Conservation (phyloP, 2,797 vertebrate genomes). For the Acestrorhynchus altus region DNA sequence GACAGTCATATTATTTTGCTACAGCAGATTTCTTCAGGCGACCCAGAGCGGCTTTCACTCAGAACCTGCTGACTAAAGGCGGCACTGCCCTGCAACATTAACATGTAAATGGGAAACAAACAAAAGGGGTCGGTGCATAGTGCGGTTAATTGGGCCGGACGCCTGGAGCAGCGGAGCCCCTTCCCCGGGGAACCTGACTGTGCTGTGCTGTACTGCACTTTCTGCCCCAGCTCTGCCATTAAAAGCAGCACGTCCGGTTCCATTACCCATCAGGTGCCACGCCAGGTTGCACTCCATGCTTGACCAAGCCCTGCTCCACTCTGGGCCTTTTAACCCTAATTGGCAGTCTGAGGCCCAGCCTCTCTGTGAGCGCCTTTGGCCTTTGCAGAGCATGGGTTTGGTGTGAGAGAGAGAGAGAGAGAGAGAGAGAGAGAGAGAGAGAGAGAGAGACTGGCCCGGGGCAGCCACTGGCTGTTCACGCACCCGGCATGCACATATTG, state of each 20-base stretch:
- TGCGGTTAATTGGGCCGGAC: constrained; percentile 55
- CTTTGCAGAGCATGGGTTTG: background rate
- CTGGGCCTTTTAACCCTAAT: constrained; percentile 60
- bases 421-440: background rate
- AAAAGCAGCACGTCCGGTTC: constrained; percentile 60
- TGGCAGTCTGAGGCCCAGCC: constrained; percentile 53
- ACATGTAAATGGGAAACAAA: constrained; percentile 66
- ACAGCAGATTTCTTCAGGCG: background rate
- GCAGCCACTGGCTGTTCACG: background rate
- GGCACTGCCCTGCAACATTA: constrained; percentile 62
- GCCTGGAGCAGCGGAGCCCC: constrained; percentile 49
- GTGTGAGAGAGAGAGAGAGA: constrained; percentile 2
- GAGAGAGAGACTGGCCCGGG: constrained; percentile 19
- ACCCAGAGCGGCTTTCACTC: constrained; percentile 21
- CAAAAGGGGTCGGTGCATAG: constrained; percentile 48
- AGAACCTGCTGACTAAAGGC: constrained; percentile 52
- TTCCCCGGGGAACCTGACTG: constrained; percentile 38
- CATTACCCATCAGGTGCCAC: constrained; percentile 64
- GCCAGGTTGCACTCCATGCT: constrained; percentile 51
- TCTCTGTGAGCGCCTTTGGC: constrained; percentile 22
- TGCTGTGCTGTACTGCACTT: constrained; percentile 48
- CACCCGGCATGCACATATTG: background rate
- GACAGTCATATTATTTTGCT: constrained; percentile 6
- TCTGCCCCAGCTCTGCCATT: constrained; percentile 51
- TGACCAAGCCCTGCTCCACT: constrained; percentile 50